Conservation (phyloP, 2,888 invertebrate genomes). For the Ceraclea dissimilis region DNA sequence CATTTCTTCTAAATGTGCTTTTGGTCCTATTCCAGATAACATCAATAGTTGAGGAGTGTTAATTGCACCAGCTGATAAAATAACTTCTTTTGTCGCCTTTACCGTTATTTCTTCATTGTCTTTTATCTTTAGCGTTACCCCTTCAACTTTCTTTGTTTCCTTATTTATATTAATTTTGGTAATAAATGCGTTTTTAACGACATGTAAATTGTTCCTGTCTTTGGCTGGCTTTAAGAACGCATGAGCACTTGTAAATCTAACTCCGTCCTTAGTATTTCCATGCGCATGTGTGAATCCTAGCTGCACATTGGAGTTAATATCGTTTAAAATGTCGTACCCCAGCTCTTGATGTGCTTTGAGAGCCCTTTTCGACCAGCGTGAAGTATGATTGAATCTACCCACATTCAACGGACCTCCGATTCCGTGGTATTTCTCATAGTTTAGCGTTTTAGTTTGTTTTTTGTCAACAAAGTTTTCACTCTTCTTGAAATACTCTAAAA, state of each 20-base stretch:
- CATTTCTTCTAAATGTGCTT: slow-evolving; percentile 32
- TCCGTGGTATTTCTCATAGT: slow-evolving; percentile 34
- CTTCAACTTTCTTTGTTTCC: slow-evolving; percentile 36
- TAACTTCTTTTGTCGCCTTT: slow-evolving; percentile 40
- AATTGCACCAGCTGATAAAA: slow-evolving; percentile 44
- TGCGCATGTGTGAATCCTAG: slow-evolving; percentile 43
- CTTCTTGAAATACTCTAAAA: slow-evolving; percentile 43
- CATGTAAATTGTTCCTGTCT: slow-evolving; percentile 29
- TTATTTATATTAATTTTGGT: slow-evolving; percentile 45
- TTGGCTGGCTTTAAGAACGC: slow-evolving; percentile 43
- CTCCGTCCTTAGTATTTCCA: slow-evolving; percentile 42
- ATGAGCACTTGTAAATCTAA: slow-evolving; percentile 45
- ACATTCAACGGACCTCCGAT: slow-evolving; percentile 40
- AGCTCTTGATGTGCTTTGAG: slow-evolving; percentile 40
- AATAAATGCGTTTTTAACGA: slow-evolving; percentile 39
- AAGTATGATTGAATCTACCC: slow-evolving; percentile 23
- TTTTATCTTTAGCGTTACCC: slow-evolving; percentile 35
- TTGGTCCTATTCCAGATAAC: slow-evolving; percentile 48
- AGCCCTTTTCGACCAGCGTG: slow-evolving; percentile 35
- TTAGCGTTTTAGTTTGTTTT: slow-evolving; percentile 26
- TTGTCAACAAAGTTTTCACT: slow-evolving; percentile 37
- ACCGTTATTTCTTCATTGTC: slow-evolving; percentile 35
- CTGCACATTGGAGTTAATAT: slow-evolving; percentile 38
- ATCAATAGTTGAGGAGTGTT: slow-evolving; percentile 46
- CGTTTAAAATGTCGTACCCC: slow-evolving; percentile 34